Evolutionary conservation across 2,113 vertebrate genomes (phyloP).

Genomic region (Apaloderma vittatum): DNA sequence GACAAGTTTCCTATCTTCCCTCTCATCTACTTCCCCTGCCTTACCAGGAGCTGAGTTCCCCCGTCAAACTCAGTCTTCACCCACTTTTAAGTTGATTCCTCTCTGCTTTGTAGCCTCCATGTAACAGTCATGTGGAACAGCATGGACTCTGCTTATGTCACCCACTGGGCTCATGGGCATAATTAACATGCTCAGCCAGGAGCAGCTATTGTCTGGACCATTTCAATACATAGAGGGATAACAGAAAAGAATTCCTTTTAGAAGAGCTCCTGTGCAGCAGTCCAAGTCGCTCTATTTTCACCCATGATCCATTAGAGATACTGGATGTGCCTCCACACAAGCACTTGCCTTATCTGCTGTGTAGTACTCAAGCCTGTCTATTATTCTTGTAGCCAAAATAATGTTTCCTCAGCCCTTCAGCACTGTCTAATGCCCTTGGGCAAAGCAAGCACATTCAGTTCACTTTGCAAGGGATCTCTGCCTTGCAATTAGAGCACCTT

Average conservation of each 20-base stretch:
- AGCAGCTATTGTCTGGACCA: neutral
- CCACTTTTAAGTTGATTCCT: neutral
- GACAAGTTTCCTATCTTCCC: neutral
- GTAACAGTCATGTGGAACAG: fast-evolving
- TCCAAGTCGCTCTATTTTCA: neutral
- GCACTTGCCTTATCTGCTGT: neutral
- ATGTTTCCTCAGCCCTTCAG: neutral
- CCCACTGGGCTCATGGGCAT: neutral
- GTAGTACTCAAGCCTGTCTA: neutral
- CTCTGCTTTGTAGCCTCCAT: neutral
- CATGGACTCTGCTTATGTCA: neutral
- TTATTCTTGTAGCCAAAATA: neutral
- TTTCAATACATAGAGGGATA: neutral
- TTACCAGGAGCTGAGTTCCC: neutral
- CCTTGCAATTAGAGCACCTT: neutral
- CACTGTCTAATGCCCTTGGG: neutral
- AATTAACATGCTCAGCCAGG: fast-evolving
- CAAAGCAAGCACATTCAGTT: neutral
- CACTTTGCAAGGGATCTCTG: neutral
- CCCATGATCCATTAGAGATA: neutral
- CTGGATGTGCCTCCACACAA: neutral
- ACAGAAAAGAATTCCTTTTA: neutral
- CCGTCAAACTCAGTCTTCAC: neutral
- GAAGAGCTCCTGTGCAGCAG: neutral
- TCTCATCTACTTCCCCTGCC: neutral